Base-by-base conservation (phyloP, 2,113 vertebrate species). In the Spilogale gracilis region DNA sequence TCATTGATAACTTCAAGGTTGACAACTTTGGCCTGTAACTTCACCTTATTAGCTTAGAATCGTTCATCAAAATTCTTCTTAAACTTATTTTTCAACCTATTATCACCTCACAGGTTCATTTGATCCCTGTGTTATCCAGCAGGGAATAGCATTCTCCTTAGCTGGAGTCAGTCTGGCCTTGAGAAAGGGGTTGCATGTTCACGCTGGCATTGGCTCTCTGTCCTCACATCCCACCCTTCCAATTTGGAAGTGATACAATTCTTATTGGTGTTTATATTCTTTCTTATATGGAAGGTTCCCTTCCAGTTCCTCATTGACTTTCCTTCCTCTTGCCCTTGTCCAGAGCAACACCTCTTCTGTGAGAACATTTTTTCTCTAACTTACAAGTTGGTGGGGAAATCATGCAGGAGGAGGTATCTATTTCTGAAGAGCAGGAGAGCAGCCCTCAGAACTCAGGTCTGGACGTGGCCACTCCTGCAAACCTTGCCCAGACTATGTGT, bases 61-160 rank as follows among this genome's bases (percentile, higher is more conserved):
- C 78, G 65, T 90, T 95, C 30, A 71, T 83, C 38, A 89, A 84
- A 95, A 79, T 20, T 7, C 71, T 85, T 65, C 30, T 71, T 80
- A 25, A 84, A 89, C 52, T 85, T 81, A 11, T 38, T 86, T 94
- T 96, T 94, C 83, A 90, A 74, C 21, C 38, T 86, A 13, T 9
- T 54, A 32, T 48, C 60, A 78, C 79, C 71, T 60, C 27, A 27
- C 21, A 25, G 73, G 14, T 12, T 67, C 38, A 54, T 65, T 80
- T 38, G 43, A 20, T 83, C 10, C 3, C 58, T 76, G n/a, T 78
- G 43, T 43, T 79, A 69, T 45, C 38, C 17, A 17, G 58, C 61
- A 58, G 67, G 12, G 13, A 76, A 43, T 7, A 27, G 23, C 3
- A 0, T 30, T 81, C 69, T 48, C 67, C 71, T 89, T 92, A 38